A percentile compares a stretch with the other conserved stretches of the same genome.
These are phyloP conservation scores for Heliopora coerulea DNA, from an alignment of 92 coral and sea anemone species.

Conservation along the genomic window DNA sequence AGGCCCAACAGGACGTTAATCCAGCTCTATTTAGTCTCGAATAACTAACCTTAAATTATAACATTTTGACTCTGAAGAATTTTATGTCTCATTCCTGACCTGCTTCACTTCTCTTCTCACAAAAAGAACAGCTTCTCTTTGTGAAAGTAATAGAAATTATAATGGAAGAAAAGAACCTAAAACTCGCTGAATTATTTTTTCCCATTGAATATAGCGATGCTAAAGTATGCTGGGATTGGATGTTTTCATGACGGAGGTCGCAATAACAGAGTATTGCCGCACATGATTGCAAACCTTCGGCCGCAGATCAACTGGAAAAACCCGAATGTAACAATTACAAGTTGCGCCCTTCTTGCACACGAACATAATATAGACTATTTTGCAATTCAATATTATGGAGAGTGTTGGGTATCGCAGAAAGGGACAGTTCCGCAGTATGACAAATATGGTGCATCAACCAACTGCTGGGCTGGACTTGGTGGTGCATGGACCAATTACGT, in stretches of 20 bases:
- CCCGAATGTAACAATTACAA: slow-evolving; percentile 49
- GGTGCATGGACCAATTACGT: slow-evolving; percentile 56
- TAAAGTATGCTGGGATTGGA: slow-evolving; percentile 54
- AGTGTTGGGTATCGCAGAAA: slow-evolving; percentile 67
- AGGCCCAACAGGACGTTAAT: no score
- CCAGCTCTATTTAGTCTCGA: no score
- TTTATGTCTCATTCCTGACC: background rate
- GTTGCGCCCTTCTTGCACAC: slow-evolving; percentile 69
- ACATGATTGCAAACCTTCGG: slow-evolving; percentile 57
- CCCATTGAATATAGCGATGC: slow-evolving; percentile 29
- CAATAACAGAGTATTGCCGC: slow-evolving; percentile 49
- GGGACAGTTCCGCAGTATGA: slow-evolving; percentile 47
- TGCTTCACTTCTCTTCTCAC: no score
- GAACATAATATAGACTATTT: slow-evolving; percentile 57
- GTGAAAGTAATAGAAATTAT: no score
- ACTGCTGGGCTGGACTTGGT: slow-evolving; percentile 52
- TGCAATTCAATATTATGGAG: slow-evolving; percentile 75
- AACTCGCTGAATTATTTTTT: background rate
- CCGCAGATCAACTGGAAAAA: slow-evolving; percentile 54
- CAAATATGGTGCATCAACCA: slow-evolving; percentile 56
- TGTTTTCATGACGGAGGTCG: slow-evolving; percentile 49
- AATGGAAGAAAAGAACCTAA: background rate
- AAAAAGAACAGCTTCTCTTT: no score
- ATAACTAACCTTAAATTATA: no score
- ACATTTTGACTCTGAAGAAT: no score